A percentile compares a stretch with the other conserved stretches of the same genome.
Conservation (phyloP, 2,113 vertebrate genomes). For the Sorex araneus region DNA sequence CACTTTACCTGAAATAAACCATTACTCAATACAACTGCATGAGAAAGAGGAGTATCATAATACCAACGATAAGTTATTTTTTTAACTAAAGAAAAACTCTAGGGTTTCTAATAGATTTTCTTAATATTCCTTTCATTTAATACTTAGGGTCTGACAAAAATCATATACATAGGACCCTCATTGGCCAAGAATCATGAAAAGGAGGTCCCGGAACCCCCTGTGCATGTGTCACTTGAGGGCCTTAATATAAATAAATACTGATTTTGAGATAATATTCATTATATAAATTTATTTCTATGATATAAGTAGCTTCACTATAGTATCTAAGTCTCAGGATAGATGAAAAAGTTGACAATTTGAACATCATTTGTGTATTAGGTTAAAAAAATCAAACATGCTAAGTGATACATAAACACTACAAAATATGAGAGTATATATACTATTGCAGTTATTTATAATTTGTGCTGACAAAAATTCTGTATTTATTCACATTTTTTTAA, state of each 20-base stretch:
- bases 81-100: not conserved
- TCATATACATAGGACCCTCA: no score
- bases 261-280: not conserved
- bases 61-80: not conserved
- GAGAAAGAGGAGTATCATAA: not conserved
- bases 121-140: not conserved
- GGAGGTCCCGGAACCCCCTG: no score
- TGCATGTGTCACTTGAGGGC: no score
- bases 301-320: not conserved
- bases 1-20: not conserved
- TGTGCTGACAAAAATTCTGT: not conserved
- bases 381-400: not conserved
- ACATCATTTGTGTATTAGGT: not conserved
- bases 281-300: not conserved
- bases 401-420: no score
- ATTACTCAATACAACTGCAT: not conserved
- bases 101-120: not conserved
- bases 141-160: not conserved
- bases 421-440: no score
- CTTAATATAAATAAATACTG: not conserved
- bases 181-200: not conserved
- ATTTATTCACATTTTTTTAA: not conserved
- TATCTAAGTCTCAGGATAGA: not conserved
- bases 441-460: no score
- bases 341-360: not conserved